Conservation (phyloP, 2,797 vertebrate species). For the Sternotherus odoratus region DNA sequence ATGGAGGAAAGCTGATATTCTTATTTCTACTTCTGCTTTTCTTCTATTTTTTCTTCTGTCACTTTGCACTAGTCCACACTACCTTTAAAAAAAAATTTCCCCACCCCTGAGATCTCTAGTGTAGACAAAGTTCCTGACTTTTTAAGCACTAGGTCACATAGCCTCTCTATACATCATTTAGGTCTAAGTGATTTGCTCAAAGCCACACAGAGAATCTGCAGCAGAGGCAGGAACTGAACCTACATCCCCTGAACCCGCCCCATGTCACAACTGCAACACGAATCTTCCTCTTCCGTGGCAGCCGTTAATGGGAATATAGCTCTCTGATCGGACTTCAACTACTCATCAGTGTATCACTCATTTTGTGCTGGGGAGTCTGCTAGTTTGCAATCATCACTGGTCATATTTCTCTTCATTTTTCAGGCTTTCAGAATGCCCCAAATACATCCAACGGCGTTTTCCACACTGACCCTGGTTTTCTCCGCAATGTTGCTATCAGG, state of each 20-base stretch:
- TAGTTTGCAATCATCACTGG: neutral
- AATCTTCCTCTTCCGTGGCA: neutral
- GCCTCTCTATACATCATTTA: too few relatives aligned
- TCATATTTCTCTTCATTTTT: rapidly evolving
- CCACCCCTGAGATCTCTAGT: neutral
- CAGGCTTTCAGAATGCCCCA: neutral
- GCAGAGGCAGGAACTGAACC: neutral
- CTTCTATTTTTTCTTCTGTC: neutral
- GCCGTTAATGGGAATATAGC: neutral
- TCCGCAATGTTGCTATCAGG: constrained; percentile 91
- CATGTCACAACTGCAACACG: neutral
- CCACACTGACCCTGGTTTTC: constrained; percentile 86
- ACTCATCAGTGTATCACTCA: rapidly evolving
- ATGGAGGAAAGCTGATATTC: neutral
- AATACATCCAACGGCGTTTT: neutral
- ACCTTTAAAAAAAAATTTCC: neutral
- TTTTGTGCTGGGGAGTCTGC: neutral
- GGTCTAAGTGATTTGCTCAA: neutral
- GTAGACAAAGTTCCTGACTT: neutral
- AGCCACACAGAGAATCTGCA: neutral
- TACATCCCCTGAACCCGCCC: neutral
- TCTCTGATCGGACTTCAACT: neutral
- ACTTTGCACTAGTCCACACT: neutral
- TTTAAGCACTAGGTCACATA: neutral
- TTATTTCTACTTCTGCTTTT: neutral